Percentiles rank a stretch among this genome's conserved stretches.
Conservation (phyloP, 2,888 invertebrate species). For the Synanthedon myopaeformis region DNA sequence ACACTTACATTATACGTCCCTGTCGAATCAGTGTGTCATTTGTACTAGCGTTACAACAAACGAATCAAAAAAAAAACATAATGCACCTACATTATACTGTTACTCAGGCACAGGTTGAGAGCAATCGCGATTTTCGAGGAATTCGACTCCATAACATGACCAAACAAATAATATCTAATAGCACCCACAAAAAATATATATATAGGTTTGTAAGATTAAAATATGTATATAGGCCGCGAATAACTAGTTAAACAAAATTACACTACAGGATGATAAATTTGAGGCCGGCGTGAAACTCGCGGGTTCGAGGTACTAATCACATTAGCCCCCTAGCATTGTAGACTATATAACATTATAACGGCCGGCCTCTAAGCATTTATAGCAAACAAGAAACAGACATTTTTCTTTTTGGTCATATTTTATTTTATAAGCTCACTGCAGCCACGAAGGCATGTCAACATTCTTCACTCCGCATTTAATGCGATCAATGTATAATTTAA, state of each 20-base stretch:
- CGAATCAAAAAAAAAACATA: conserved; percentile 38
- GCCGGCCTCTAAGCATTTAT: neutral
- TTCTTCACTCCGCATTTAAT: conserved; percentile 52
- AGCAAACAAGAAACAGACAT: conserved; percentile 5
- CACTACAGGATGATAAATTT: neutral
- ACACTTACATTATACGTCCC: conserved; percentile 61
- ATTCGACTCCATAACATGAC: neutral
- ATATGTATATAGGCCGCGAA: conserved; percentile 6
- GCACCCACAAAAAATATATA: conserved; percentile 15
- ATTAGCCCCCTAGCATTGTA: neutral
- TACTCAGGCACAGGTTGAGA: conserved; percentile 8
- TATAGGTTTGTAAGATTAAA: conserved; percentile 7
- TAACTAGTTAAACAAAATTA: conserved; percentile 2
- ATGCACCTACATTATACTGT: conserved; percentile 11
- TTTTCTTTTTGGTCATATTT: conserved; percentile 17
- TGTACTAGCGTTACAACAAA: conserved; percentile 50
- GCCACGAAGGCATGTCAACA: conserved; percentile 37
- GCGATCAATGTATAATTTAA: conserved; percentile 57
- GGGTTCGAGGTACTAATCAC: neutral
- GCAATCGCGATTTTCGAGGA: neutral
- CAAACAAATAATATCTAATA: conserved; percentile 5
- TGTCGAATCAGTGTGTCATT: conserved; percentile 59
- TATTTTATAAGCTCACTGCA: conserved; percentile 40
- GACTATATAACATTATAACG: neutral
- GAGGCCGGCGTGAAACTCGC: neutral